Evolutionary conservation across 2,888 invertebrate genomes (phyloP), one percentile per base, ranked within the genome.

Genomic region (Kryphioiulus occultus): DNA sequence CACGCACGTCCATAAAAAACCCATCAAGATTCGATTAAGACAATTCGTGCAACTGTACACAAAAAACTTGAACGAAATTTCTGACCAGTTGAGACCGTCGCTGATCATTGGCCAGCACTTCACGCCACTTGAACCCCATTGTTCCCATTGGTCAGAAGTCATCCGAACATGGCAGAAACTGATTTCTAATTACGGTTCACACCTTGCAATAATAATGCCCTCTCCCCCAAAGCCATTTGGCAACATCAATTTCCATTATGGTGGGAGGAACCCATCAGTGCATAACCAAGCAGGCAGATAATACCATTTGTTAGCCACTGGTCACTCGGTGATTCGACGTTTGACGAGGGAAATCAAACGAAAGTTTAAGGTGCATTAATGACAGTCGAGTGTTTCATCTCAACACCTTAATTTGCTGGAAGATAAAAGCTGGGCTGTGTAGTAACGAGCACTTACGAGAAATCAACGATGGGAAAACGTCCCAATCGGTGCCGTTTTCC

Each of bases 151-250:
- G 30, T 32, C 35, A 35, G 30, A 2, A 32, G 44, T 44, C 78
- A 32, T 35, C 7, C 59, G 59, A n/a, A 59, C 3, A 1, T 53
- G 53, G 78, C 78, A 32, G 30, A 78, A 78, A 78, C 78, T 78
- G 78, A 78, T 78, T 78, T 78, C 78, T 78, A 78, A 78, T 78
- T 78, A 78, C 78, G 78, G 78, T 78, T 78, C 78, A 78, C 78
- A 78, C 78, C 78, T 78, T 17, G 78, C 17, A 78, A 32, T 78
- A 78, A 78, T 78, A 78, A 78, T 32, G 30, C 30, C 78, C 78
- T 32, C 30, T 78, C 78, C 78, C 78, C 78, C 26, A 32, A 30
- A 30, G 26, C 78, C 26, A 26, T 78, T 78, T 78, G 12, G 15
- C 3, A 26, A 32, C 78, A 78, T 78, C 78, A 78, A 78, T 78